Base-by-base conservation (phyloP, 2,113 vertebrate species). In the Eidolon helvum region DNA sequence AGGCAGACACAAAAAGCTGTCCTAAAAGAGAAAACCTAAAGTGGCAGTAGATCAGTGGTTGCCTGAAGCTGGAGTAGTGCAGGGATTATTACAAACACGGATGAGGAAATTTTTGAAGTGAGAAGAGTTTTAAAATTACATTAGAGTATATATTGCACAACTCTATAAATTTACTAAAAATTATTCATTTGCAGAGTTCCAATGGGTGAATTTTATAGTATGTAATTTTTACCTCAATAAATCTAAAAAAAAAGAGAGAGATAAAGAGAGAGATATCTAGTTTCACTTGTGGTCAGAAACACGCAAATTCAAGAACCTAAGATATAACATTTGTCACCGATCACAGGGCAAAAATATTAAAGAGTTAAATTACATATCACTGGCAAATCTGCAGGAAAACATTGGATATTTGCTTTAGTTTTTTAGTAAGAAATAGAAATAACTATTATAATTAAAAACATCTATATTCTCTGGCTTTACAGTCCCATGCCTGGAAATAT, bases 381-480 rank as follows among this genome's bases (percentile, higher is more conserved):
- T 68, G 24, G 30, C 38, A 95, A 87, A 87, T 30, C 91, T 55
- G 38, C n/a, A 96, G 28, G 40, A 28, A 78, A 71, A 94, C 40
- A 40, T 6, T 33, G 63, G 18, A 57, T 92, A 48, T 77, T 79
- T 83, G 11, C 35, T 94, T 94, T 61, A 86, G 16, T 10, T 65
- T 74, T 91, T 86, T 38, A 7, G 63, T 86, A 63, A 93, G 9
- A 95, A 90, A 90, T 48, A 28, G 43, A 84, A 87, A 88, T 78
- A 66, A 72, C 10, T 55, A 55, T 55, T 84, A 45, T 66, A 92
- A 71, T 85, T 82, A 24, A 96, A 79, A 90, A n/a, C 1, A 92
- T 38, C n/a, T 72, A 28, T 79, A 45, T 84, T 66, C 45, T 87
- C 43, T 68, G 57, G 40, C 55, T 69, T 6, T 87, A 18, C 50